Base-by-base conservation (phyloP, 37 sponge, comb jelly and placozoan genomes). In the Eunapius fragilis region DNA sequence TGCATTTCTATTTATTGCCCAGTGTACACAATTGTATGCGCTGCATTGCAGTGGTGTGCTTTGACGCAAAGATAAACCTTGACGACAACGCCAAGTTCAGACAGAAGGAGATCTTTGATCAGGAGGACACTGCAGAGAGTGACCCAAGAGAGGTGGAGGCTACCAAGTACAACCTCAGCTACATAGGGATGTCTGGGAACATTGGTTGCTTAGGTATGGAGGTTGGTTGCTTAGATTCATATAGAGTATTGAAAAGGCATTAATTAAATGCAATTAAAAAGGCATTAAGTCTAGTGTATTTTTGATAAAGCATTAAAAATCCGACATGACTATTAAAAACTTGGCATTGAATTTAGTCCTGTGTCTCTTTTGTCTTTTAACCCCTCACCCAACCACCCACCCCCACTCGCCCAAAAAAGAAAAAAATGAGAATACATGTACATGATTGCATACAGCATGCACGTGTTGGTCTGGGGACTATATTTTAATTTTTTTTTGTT, bases 11-110 rank as follows among this genome's bases (percentile, higher is more conserved):
- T 58, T 58, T 58, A 58, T 17, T 58, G 58, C 58, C 58, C 58
- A 58, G 19, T 19, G 3, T 9, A 17, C 58, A 58, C 58, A n/a
- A n/a, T 17, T 58, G 14, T 58, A 17, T 58, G 5, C 10, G 2
- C 14, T 58, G 19, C 19, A 24, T 19, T 36, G 0, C 75, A 96
- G 98, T 98, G 32, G 91, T 98, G 70, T 98, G 98, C 78, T 93
- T 95, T 77, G 98, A 98, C 88, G 99, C 99, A 30, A 98, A 98
- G 87, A 95, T 98, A 19, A 96, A 96, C 80, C 96, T 98, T 77
- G 99, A 98, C 74, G 99, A 98, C 84, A 97, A 90, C 67, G 95
- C 99, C 26, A 85, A 91, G 68, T 98, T 88, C 79, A 84, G 99
- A 19, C 99, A 98, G 87, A 73, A 87, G 84, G 91, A 89, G 10